Conservation (phyloP, 1,140 invertebrate genomes). For the Zaprionus africanus region DNA sequence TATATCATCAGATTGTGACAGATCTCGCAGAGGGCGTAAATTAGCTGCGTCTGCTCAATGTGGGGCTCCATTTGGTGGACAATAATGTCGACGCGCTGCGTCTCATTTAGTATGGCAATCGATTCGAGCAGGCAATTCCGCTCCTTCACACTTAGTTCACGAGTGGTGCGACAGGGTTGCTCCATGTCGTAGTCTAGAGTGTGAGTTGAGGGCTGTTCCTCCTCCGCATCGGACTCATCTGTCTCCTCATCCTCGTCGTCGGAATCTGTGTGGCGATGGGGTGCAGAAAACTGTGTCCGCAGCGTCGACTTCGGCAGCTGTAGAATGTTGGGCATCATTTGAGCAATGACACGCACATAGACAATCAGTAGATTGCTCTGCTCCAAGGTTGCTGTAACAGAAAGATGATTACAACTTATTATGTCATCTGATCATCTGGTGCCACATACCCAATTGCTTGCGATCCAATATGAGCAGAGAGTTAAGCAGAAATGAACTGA, state of each 20-base stretch:
- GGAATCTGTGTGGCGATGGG: conserved; percentile 85
- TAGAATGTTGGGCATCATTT: conserved; percentile 84
- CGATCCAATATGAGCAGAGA: conserved; percentile 89
- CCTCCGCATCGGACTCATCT: conserved; percentile 85
- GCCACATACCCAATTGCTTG: conserved; percentile 86
- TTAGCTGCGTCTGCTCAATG: conserved; percentile 85
- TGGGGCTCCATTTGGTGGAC: conserved; percentile 87
- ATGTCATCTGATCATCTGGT: neutral
- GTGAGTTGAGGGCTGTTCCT: conserved; percentile 75
- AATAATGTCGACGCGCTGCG: conserved; percentile 87
- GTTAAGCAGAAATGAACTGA: conserved; percentile 85
- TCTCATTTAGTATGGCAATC: conserved; percentile 88
- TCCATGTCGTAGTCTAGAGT: conserved; percentile 64
- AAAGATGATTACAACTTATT: neutral
- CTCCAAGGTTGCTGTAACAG: conserved; percentile 41
- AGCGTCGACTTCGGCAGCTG: conserved; percentile 74
- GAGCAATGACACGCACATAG: conserved; percentile 81
- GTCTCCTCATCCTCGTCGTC: conserved; percentile 85
- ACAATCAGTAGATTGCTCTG: conserved; percentile 56
- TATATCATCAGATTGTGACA: conserved; percentile 92
- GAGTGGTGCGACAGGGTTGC: conserved; percentile 54
- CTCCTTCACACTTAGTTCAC: conserved; percentile 84
- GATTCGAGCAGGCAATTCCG: conserved; percentile 85
- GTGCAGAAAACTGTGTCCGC: conserved; percentile 52
- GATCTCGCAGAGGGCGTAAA: conserved; percentile 89